Conservation (phyloP, 2,797 vertebrate species). For the Xenops minutus region DNA sequence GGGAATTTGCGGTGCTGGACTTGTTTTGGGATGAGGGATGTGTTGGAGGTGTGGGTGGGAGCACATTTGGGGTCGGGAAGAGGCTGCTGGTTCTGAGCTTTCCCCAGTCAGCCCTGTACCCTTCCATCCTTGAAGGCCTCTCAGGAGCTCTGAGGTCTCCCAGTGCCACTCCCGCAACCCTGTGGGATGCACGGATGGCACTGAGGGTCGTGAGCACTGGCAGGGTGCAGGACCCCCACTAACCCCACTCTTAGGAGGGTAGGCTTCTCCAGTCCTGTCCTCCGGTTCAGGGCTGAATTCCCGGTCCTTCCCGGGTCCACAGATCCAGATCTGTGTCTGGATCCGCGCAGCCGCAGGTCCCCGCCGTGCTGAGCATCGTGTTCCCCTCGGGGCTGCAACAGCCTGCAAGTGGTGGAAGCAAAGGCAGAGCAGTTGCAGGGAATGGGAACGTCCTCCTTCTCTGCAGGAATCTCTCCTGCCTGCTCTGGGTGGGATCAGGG, state of each 20-base stretch:
- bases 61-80: neutral
- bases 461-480: neutral
- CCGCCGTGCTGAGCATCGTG: neutral
- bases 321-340: neutral
- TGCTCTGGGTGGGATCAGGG: neutral
- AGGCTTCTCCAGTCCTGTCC: fast-evolving
- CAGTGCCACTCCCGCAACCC: fast-evolving
- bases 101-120: neutral
- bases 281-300: neutral
- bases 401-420: neutral
- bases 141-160: neutral
- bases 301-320: neutral
- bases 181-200: fast-evolving
- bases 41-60: neutral
- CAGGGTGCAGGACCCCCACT: fast-evolving
- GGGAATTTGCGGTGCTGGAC: fast-evolving
- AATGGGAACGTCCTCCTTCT: neutral
- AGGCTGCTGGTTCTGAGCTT: neutral
- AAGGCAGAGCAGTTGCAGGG: neutral
- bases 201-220: fast-evolving
- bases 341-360: neutral
- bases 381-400: neutral
- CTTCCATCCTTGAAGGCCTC: neutral
- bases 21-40: neutral
- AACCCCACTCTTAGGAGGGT: too few species aligned